phyloP scores from a whole-genome alignment of 2,888 invertebrate species.

The Argyresthia goedartella region DNA sequence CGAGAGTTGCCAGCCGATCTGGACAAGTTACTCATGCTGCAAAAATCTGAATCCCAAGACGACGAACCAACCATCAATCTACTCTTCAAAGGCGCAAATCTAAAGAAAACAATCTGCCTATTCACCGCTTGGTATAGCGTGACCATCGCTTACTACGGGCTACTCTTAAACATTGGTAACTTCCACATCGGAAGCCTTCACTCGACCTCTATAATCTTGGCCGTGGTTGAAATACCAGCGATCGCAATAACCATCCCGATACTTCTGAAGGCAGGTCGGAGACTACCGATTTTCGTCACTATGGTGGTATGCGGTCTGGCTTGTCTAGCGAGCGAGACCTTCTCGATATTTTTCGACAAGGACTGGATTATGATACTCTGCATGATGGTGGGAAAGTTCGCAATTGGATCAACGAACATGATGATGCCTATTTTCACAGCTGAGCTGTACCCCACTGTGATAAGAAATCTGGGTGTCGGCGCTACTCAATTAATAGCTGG shows the following conservation, averaged over 20 bases:
- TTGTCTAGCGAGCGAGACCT: conserved; percentile 74
- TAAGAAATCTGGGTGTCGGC: conserved; percentile 79
- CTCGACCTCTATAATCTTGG: conserved; percentile 79
- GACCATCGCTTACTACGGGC: conserved; percentile 83
- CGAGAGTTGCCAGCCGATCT: conserved; percentile 75
- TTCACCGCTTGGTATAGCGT: conserved; percentile 83
- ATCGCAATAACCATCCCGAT: conserved; percentile 82
- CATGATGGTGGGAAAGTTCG: conserved; percentile 84
- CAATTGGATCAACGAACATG: conserved; percentile 83
- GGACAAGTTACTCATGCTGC: conserved; percentile 76
- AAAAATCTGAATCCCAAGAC: conserved; percentile 44
- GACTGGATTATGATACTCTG: conserved; percentile 80
- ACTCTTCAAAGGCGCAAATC: conserved; percentile 75
- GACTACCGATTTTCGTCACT: conserved; percentile 78
- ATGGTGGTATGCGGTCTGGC: conserved; percentile 78
- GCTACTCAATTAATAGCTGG: conserved; percentile 84
- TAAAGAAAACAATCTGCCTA: conserved; percentile 78
- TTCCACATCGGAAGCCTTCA: conserved; percentile 83
- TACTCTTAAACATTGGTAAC: conserved; percentile 79
- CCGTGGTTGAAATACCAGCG: conserved; percentile 83
- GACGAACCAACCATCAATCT: conserved; percentile 72
- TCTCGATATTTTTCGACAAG: conserved; percentile 62
- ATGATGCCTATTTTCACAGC: conserved; percentile 83
- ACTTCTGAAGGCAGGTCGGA: conserved; percentile 79
- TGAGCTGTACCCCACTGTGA: conserved; percentile 78